Evolutionary conservation across 2,113 vertebrate species (phyloP), one percentile per base, ranked within the genome.

Genomic region (Chrysemys picta): DNA sequence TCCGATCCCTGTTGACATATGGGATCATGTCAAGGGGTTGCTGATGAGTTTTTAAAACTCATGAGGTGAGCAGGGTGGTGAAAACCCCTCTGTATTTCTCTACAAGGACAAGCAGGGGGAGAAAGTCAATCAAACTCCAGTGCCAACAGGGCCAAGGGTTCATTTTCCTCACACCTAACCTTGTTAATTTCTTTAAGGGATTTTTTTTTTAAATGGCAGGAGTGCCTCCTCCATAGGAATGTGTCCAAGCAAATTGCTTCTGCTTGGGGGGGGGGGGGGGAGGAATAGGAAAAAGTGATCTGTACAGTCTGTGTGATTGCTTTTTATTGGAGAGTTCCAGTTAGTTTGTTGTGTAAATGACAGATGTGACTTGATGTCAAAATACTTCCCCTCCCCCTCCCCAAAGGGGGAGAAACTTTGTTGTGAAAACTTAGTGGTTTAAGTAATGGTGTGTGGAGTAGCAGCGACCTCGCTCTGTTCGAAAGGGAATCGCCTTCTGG

Each of bases 291-390:
- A 8, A 27, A 11, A 5, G 16, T 2, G 13, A 4, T 16, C 21
- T 14, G 27, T 42, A 14, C 27, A 25, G 21, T 31, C 16, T 25
- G 6, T n/a, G 11, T 10, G n/a, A 5, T 53, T 12, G 22, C 19
- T 59, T 54, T 50, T 22, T 45, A 35, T 89, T 87, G 24, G 86
- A 89, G 79, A 82, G 89, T 97, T 97, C 95, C 95, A 95, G 92
- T 95, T 95, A 93, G 31, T 85, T 90, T 86, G 88, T 94, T 97
- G 95, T 94, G 96, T 96, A 96, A 97, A 95, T 95, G 93, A 89
- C 91, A 97, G 95, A 90, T 88, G 87, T 82, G 91, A 92, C 91
- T 91, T 59, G 94, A 97, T 97, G 97, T 96, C 96, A 96, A 97
- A 97, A 97, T 87, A 83, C 90, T 95, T 96, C 95, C 97, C 96